A percentile compares a stretch with the other conserved stretches of the same genome.
Evolutionary conservation across 2,797 vertebrate species (phyloP).

Genomic region (Enteromius mattozi): DNA sequence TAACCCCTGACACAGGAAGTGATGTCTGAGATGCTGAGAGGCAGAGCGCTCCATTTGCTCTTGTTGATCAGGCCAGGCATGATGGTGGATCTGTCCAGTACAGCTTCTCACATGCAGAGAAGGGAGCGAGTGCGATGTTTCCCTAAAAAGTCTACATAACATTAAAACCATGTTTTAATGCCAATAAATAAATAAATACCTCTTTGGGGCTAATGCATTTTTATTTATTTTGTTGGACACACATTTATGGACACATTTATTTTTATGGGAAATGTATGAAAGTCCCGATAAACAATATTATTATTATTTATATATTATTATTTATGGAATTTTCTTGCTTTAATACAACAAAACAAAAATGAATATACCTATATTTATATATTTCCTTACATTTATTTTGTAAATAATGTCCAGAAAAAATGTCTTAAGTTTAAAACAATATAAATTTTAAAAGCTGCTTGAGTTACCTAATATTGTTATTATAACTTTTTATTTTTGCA

Average conservation of each 20-base stretch:
- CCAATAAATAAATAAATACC: not conserved
- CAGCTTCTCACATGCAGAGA: conserved; percentile 22
- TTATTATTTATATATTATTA: not conserved
- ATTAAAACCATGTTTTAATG: not conserved
- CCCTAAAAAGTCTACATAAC: conserved; percentile 27
- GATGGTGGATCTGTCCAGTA: conserved; percentile 53
- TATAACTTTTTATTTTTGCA: not conserved
- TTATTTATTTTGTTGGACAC: not conserved
- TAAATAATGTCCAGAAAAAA: not conserved
- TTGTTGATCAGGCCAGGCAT: conserved; percentile 95
- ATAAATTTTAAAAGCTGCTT: not conserved
- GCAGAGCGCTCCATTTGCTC: conserved; percentile 79
- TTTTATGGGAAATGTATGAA: not conserved
- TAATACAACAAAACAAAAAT: not conserved
- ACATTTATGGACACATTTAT: not conserved
- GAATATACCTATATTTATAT: not conserved
- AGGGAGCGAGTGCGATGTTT: conserved; percentile 18
- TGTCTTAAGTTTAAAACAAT: not conserved
- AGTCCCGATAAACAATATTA: not conserved
- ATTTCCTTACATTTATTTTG: not conserved
- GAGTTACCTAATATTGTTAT: not conserved
- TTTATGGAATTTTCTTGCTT: not conserved
- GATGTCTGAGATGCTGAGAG: conserved; percentile 88
- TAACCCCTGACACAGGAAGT: conserved; percentile 93
- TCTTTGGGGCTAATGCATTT: not conserved